A percentile compares a stretch with the other conserved stretches of the same genome.
Evolutionary conservation across 2,113 vertebrate genomes (phyloP).

Genomic region (Gallinago jamesoni): DNA sequence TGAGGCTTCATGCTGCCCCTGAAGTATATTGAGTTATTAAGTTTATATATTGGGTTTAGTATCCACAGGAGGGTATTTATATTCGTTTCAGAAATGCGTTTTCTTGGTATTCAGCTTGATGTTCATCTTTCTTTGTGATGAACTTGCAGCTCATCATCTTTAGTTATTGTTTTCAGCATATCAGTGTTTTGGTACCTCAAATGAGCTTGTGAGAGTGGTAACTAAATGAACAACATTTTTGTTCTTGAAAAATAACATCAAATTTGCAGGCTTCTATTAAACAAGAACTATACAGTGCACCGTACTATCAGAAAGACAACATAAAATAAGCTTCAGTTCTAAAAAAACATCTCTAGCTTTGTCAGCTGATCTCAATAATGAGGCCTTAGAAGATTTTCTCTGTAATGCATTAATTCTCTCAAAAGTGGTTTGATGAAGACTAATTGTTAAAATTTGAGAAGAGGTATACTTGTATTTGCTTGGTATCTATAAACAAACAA

Average conservation of each 20-base stretch:
- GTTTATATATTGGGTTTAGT: not conserved
- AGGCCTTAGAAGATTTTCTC: not conserved
- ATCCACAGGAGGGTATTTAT: not conserved
- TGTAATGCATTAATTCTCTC: not conserved
- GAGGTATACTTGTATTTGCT: not conserved
- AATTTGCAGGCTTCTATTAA: constrained; percentile 1
- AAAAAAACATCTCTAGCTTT: not conserved
- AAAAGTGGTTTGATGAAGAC: not conserved
- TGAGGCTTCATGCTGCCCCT: not conserved
- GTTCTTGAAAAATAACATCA: not conserved
- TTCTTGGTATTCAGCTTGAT: not conserved
- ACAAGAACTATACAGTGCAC: not conserved
- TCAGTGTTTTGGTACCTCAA: constrained; percentile 13
- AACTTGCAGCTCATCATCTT: not conserved
- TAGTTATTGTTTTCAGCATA: constrained; percentile 20
- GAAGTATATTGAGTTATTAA: not conserved
- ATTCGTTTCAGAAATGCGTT: constrained; percentile 40
- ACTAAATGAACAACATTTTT: constrained; percentile 32
- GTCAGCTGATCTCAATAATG: not conserved
- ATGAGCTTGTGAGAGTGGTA: constrained; percentile 15
- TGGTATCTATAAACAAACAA: not conserved
- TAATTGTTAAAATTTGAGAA: not conserved
- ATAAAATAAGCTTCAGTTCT: not conserved
- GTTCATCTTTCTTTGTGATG: not conserved
- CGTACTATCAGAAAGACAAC: not conserved